Conservation (phyloP, 53 echinoderm and acorn worm species). For the Arbacia lixula region DNA sequence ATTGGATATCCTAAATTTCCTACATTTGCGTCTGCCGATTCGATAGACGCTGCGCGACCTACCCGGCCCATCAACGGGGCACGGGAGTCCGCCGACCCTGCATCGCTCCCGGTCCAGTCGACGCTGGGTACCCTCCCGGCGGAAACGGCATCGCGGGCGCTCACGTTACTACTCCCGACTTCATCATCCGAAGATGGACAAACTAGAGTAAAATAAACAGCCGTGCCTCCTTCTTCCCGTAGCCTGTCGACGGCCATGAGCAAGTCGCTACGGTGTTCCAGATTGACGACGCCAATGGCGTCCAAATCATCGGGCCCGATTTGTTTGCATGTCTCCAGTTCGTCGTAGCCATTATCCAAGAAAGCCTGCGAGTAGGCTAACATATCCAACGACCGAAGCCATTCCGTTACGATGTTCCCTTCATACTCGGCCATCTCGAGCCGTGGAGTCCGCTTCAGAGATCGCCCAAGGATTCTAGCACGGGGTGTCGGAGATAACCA, state of each 20-base stretch:
- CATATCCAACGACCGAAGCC: conserved; percentile 95
- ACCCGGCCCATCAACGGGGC: conserved; percentile 52
- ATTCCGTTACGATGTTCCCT: conserved; percentile 93
- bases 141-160: conserved; percentile 8
- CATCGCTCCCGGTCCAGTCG: conserved; percentile 60
- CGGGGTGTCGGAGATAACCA: not conserved
- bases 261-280: conserved; percentile 82
- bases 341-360: conserved; percentile 97
- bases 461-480: not conserved
- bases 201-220: conserved; percentile 93
- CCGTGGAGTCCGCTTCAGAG: not conserved
- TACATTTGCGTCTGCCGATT: conserved; percentile 41
- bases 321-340: conserved; percentile 99
- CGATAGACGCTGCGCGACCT: conserved; percentile 31
- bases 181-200: conserved; percentile 64
- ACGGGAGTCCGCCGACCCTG: conserved; percentile 56
- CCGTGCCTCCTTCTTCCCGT: conserved; percentile 94
- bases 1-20: not conserved
- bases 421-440: conserved; percentile 49
- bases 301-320: conserved; percentile 96
- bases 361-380: conserved; percentile 76
- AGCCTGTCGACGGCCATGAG: conserved; percentile 88
- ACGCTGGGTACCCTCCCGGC: conserved; percentile 47
- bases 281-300: conserved; percentile 88
- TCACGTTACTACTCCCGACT: not conserved